Base-by-base conservation (phyloP, 1,140 invertebrate species). In the Dreissena polymorpha region DNA sequence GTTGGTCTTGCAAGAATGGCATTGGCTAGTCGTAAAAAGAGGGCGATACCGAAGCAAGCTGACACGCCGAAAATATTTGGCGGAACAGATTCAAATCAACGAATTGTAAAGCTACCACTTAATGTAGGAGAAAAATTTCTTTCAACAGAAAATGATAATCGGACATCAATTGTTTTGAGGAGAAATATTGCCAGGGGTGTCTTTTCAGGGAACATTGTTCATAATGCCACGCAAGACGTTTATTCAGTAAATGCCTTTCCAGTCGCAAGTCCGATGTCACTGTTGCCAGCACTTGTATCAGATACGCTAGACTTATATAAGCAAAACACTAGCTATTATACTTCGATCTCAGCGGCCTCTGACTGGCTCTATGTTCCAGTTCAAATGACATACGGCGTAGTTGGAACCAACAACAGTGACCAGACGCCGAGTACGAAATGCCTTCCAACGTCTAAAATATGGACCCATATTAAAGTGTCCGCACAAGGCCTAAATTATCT, bases 351-450 rank as follows among this genome's bases (percentile, higher is more conserved):
- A 18, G 2, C 16, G 16, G 57, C 21, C 39, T 60, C 57, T n/a
- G 57, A 60, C 16, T 78, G 76, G 76, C 63, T 51, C 0, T 78
- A 69, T 21, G 68, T 78, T 29, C 76, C 76, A 16, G 76, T 78
- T 21, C 14, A n/a, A 49, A 50, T 78, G 14, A 60, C 16, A 23
- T 60, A 60, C 57, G 8, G 8, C 39, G 39, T 8, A 5, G 39
- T 39, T 39, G 39, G 39, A 39, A 18, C 16, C 21, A 23, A 60
- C 57, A 49, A 13, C 25, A 0, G 5, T n/a, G 18, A 12, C 12
- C n/a, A 39, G 18, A 69, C 25, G 25, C n/a, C 25, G 18, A 27
- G 18, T 10, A 27, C 0, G n/a, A 18, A 23, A 60, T 23, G 16
- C 8, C 21, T 10, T 18, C 10, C n/a, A 60, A n/a, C 57, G 10